Evolutionary conservation across 2,888 invertebrate species (phyloP).

Genomic region (Fissipunctia ypsillon): DNA sequence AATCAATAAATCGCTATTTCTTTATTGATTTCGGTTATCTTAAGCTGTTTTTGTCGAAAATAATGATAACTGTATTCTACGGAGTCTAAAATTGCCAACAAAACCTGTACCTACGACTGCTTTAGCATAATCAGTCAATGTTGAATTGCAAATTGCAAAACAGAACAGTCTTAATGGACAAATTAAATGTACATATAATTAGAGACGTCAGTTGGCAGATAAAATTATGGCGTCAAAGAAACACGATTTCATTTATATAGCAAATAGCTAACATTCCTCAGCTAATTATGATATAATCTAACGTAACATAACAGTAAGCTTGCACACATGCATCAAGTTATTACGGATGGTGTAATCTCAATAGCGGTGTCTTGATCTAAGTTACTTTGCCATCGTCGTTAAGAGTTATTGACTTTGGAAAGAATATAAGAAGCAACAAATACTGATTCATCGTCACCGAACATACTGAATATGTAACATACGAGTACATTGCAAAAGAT

Average conservation of each 20-base stretch:
- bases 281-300: slow-evolving; percentile 68
- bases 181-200: slow-evolving; percentile 8
- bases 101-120: not conserved
- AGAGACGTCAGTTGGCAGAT: slow-evolving; percentile 1
- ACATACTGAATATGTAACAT: not conserved
- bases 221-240: slow-evolving; percentile 19
- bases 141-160: slow-evolving; percentile 14
- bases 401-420: slow-evolving; percentile 3
- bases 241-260: slow-evolving; percentile 29
- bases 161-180: not conserved
- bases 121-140: slow-evolving; percentile 18
- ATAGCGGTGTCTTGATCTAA: slow-evolving; percentile 63
- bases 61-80: not conserved
- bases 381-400: slow-evolving; percentile 34
- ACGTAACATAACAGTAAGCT: slow-evolving; percentile 62
- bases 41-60: not conserved
- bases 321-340: slow-evolving; percentile 65
- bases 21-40: slow-evolving; percentile 1
- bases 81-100: not conserved
- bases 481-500: not conserved
- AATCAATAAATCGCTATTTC: not conserved
- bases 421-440: not conserved
- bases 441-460: not conserved
- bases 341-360: slow-evolving; percentile 67
- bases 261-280: slow-evolving; percentile 49